Conservation (phyloP, 2,797 vertebrate species). For the Phrynocephalus guinanensis region DNA sequence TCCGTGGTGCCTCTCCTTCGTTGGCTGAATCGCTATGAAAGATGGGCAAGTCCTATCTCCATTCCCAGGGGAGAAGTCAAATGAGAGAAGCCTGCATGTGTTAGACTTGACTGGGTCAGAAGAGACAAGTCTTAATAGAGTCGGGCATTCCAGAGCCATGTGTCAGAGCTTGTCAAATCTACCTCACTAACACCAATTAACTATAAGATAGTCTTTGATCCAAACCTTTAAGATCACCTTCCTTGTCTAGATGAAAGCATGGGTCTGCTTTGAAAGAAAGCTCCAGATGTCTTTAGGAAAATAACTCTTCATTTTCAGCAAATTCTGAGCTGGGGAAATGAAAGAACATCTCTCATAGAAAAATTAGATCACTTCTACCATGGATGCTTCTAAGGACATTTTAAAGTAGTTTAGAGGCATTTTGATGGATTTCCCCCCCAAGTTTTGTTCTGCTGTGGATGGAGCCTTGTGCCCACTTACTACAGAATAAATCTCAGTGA, state of each 20-base stretch:
- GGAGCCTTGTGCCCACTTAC: not conserved
- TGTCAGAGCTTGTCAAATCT: constrained; percentile 59
- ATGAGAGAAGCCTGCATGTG: constrained; percentile 59
- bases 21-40: constrained; percentile 65
- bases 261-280: constrained; percentile 67
- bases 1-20: constrained; percentile 36
- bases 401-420: no score
- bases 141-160: constrained; percentile 58
- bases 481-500: not conserved
- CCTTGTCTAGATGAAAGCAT: constrained; percentile 67
- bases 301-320: constrained; percentile 54
- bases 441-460: constrained; percentile 12
- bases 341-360: constrained; percentile 59
- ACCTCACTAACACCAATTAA: constrained; percentile 72
- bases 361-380: constrained; percentile 53
- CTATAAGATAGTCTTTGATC: constrained; percentile 48
- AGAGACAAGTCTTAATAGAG: constrained; percentile 59
- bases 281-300: constrained; percentile 56
- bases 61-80: constrained; percentile 58
- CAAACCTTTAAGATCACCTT: constrained; percentile 62
- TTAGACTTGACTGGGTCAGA: constrained; percentile 58
- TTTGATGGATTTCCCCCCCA: no score
- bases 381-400: not conserved
- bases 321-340: constrained; percentile 65
- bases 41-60: constrained; percentile 61